Conservation (phyloP, 1,140 invertebrate genomes). For the Calephelis virginiensis region DNA sequence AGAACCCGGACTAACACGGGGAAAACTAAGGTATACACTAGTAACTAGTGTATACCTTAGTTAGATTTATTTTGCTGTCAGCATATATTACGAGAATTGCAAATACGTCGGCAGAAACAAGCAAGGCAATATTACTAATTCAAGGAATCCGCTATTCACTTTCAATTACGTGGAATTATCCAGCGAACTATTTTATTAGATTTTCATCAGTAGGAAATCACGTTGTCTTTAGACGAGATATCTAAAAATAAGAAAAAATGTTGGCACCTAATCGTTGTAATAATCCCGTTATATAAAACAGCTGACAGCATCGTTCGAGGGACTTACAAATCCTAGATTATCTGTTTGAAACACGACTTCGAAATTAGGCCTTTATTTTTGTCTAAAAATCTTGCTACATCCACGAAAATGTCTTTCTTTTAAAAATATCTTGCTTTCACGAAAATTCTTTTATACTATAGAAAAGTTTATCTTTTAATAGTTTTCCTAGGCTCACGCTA, state of each 20-base stretch:
- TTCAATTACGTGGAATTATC: no score
- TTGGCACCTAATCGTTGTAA: conserved; percentile 7
- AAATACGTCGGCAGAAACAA: no score
- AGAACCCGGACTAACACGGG: no score
- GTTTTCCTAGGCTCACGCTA: conserved; percentile 4
- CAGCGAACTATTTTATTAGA: no score
- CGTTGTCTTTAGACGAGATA: no score
- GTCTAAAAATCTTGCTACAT: conserved; percentile 6
- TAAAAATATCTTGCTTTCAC: neutral
- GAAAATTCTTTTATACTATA: neutral
- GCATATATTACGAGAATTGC: no score
- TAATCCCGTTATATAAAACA: conserved; percentile 8
- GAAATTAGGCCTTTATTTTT: conserved; percentile 14
- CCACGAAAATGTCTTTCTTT: neutral
- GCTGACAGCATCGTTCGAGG: neutral
- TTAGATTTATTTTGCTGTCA: no score
- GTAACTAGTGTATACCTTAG: no score
- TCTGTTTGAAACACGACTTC: conserved; percentile 1
- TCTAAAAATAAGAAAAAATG: neutral
- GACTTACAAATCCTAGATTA: conserved; percentile 15
- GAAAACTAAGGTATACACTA: no score
- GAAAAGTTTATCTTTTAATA: conserved; percentile 14
- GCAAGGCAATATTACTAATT: no score
- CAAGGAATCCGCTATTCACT: no score
- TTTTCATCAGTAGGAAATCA: no score